A percentile compares a stretch with the other conserved stretches of the same genome.
Evolutionary conservation across 2,888 invertebrate species (phyloP).

Genomic region (Lithodes maja): DNA sequence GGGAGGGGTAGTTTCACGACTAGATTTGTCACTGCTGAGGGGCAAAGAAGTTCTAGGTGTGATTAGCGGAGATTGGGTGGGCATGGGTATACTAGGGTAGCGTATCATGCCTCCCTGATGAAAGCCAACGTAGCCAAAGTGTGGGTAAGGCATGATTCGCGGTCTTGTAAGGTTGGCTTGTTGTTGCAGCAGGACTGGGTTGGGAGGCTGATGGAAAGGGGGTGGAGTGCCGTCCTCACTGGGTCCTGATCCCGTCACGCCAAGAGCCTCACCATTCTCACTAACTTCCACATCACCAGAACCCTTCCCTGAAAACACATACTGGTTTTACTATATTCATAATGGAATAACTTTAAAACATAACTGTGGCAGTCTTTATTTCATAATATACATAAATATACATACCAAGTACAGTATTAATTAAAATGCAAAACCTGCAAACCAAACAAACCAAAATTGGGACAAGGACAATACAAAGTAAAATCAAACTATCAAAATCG

Average conservation of each 20-base stretch:
- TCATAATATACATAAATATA: too few species aligned
- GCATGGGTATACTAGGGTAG: constrained; percentile 52
- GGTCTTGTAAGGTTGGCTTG: constrained; percentile 43
- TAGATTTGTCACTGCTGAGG: constrained; percentile 53
- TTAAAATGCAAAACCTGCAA: too few species aligned
- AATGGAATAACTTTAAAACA: too few species aligned
- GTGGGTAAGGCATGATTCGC: constrained; percentile 56
- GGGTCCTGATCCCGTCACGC: constrained; percentile 52
- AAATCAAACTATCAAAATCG: too few species aligned
- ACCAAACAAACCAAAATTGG: too few species aligned
- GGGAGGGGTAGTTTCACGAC: constrained; percentile 60
- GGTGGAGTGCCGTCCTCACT: constrained; percentile 67
- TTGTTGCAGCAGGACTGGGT: constrained; percentile 47
- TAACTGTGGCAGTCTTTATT: too few species aligned
- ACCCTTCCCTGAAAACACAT: constrained; percentile 44
- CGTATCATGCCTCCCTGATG: constrained; percentile 47
- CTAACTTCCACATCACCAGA: constrained; percentile 45
- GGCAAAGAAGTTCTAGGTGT: constrained; percentile 52
- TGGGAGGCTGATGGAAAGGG: constrained; percentile 53
- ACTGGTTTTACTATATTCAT: too few species aligned
- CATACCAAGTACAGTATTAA: too few species aligned
- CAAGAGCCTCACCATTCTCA: constrained; percentile 44
- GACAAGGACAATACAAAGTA: too few species aligned
- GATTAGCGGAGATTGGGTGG: constrained; percentile 44
- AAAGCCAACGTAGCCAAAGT: constrained; percentile 47